These are phyloP conservation scores for Sycophila sp. DNA, from an alignment of 1,140 invertebrate species.

Conservation along the genomic window DNA sequence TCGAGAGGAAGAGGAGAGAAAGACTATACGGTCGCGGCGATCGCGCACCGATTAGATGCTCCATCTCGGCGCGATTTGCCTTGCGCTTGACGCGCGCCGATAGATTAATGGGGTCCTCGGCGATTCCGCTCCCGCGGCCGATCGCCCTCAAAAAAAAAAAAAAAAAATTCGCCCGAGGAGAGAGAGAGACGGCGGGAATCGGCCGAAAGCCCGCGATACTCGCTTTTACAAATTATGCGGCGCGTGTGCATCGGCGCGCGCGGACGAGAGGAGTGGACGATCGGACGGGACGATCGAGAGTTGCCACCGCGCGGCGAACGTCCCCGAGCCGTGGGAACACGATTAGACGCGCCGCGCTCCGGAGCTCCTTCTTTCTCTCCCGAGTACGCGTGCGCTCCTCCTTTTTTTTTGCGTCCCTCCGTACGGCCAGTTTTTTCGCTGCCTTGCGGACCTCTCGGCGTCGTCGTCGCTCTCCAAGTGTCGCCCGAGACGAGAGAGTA, in stretches of 20 bases:
- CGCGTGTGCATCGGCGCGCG: not conserved
- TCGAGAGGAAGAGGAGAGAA: not conserved
- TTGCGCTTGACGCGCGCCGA: not conserved
- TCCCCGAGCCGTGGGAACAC: slow-evolving; percentile 16
- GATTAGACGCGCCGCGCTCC: slow-evolving; percentile 15
- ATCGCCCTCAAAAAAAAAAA: too few species aligned
- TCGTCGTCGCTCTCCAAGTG: too few species aligned
- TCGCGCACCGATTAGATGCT: slow-evolving; percentile 22
- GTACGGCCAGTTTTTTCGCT: not conserved
- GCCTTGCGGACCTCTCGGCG: too few species aligned
- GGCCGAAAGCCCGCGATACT: slow-evolving; percentile 6
- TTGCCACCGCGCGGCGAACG: not conserved
- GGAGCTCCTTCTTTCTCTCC: not conserved
- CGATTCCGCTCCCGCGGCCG: too few species aligned
- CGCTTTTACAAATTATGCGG: slow-evolving; percentile 30
- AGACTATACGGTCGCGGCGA: not conserved
- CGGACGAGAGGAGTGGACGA: not conserved
- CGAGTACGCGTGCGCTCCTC: not conserved
- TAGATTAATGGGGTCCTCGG: slow-evolving; percentile 25
- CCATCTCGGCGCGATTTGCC: not conserved
- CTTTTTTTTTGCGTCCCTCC: not conserved
- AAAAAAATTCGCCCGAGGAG: too few species aligned
- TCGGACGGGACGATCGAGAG: slow-evolving; percentile 14
- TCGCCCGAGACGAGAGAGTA: too few species aligned
- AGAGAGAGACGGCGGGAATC: not conserved